Evolutionary conservation across 2,888 invertebrate genomes (phyloP).

Genomic region (Hyalella azteca): DNA sequence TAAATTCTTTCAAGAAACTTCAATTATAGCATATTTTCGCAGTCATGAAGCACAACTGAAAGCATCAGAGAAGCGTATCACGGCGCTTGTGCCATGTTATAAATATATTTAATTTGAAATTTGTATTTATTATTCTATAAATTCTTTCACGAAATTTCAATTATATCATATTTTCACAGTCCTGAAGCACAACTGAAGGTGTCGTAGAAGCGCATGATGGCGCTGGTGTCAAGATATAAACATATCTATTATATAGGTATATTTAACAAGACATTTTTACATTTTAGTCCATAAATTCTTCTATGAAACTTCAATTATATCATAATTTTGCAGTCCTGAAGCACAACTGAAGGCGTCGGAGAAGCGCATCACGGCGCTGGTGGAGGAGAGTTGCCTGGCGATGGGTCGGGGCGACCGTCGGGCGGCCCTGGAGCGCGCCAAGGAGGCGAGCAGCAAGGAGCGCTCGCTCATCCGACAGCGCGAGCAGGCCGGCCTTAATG

Average conservation of each 20-base stretch:
- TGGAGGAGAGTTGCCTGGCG: constrained; percentile 87
- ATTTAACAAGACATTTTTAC: no score
- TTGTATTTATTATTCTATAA: no score
- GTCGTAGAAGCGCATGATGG: constrained; percentile 86
- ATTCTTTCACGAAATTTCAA: no score
- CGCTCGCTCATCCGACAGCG: constrained; percentile 85
- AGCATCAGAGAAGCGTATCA: constrained; percentile 85
- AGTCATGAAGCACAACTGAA: constrained; percentile 92
- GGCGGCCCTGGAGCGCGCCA: constrained; percentile 85
- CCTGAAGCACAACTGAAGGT: constrained; percentile 90
- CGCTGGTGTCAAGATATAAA: no score
- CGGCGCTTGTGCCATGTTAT: no score
- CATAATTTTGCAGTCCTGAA: constrained; percentile 73
- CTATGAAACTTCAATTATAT: no score
- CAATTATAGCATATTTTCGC: no score
- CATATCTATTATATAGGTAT: no score
- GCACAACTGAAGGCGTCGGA: constrained; percentile 90
- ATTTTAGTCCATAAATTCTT: no score
- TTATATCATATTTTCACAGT: no score
- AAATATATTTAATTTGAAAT: no score
- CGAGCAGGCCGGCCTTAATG: constrained; percentile 87
- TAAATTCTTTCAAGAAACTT: no score
- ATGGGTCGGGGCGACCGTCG: constrained; percentile 71
- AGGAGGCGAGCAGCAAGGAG: constrained; percentile 94
- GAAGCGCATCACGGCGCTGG: constrained; percentile 81